Evolutionary conservation across 2,888 invertebrate genomes (phyloP).

Genomic region (Drosophila planitibia): DNA sequence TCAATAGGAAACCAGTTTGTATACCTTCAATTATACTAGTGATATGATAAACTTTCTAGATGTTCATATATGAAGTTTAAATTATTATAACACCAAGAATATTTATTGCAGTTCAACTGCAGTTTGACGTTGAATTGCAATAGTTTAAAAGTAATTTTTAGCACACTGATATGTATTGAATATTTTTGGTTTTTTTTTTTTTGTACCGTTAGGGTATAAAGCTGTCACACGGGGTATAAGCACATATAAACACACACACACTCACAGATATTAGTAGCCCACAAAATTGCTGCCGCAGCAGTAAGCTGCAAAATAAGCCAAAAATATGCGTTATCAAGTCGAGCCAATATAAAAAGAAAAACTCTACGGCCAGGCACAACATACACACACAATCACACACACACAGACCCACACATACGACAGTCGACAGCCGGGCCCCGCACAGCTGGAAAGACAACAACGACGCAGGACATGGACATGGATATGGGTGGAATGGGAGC

Average conservation of each 20-base stretch:
- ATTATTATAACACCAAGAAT: neutral
- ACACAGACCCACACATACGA: neutral
- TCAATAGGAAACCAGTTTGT: neutral
- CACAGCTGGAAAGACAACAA: slow-evolving; percentile 70
- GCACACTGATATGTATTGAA: neutral
- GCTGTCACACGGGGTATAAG: slow-evolving; percentile 12
- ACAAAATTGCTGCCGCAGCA: slow-evolving; percentile 78
- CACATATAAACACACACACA: slow-evolving; percentile 1
- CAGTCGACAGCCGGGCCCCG: slow-evolving; percentile 31
- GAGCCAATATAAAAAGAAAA: slow-evolving; percentile 76
- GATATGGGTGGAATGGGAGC: slow-evolving; percentile 11
- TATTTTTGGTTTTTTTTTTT: neutral
- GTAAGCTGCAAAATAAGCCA: slow-evolving; percentile 80
- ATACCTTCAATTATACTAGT: neutral
- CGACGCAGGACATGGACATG: slow-evolving; percentile 32
- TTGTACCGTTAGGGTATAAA: neutral
- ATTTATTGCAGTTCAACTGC: neutral
- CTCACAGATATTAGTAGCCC: slow-evolving; percentile 21
- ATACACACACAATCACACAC: slow-evolving; percentile 15
- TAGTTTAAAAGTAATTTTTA: neutral
- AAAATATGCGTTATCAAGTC: slow-evolving; percentile 79
- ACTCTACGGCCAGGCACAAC: slow-evolving; percentile 29
- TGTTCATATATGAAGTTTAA: neutral
- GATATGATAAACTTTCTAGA: neutral
- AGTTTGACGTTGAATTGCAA: neutral